Base-by-base conservation (phyloP, 2,797 vertebrate genomes). In the Aldrovandia affinis region DNA sequence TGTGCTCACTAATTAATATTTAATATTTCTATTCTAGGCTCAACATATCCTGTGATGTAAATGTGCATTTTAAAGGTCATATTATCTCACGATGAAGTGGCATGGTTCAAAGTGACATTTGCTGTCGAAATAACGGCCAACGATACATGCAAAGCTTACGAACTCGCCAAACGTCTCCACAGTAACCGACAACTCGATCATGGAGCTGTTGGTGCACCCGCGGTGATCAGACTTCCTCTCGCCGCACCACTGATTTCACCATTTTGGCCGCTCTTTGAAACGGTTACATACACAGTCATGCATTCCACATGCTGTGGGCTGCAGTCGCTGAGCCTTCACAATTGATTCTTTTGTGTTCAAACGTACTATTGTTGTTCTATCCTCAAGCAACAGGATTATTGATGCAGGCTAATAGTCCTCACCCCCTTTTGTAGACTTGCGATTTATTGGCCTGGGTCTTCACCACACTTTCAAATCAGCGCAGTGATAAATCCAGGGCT, bases 381-480 rank as follows among this genome's bases (percentile, higher is more conserved):
- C 54, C 36, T 54, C n/a, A 81, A 42, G 8, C 55, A 54, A 81
- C 57, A 63, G 57, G 55, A 63, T 2, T 42, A 81, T 61, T 42
- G 55, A 47, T n/a, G 36, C 12, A 44, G 55, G 55, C 59, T 81
- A 81, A 63, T 63, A 61, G 36, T 47, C 52, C 42, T 63, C 61
- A n/a, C n/a, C 61, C 28, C 33, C 33, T 15, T 81, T 81, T 81
- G 80, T 81, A 15, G 25, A 54, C 33, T 18, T 42, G 33, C 14
- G 57, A 81, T 81, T 81, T 81, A 81, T 42, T 63, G 22, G 59
- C 9, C 55, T 63, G 8, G 33, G 50, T n/a, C 42, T 63, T 44
- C 59, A 63, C 36, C 80, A 63, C 3, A 47, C 80, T 81, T 81
- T 81, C 80, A 61, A 10, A 61, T 61, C 80, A 63, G 22, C 36